Conservation (phyloP, 2,113 vertebrate species). For the Acanthisitta chloris region DNA sequence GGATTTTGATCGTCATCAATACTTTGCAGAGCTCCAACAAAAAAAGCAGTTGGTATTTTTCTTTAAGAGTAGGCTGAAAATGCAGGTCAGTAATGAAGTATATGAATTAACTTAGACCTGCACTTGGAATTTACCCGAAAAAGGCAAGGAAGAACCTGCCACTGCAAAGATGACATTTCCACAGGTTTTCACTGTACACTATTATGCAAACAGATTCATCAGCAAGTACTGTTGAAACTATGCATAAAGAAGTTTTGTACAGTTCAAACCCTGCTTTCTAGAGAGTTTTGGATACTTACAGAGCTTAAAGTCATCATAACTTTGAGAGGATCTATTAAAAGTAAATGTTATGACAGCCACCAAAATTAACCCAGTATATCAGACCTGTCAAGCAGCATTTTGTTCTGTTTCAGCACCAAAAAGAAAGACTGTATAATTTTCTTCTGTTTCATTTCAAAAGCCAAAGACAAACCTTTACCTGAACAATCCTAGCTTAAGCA, state of each 20-base stretch:
- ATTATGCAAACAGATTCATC: neutral
- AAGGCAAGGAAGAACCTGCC: neutral
- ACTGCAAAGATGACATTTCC: neutral
- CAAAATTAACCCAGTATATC: slow-evolving; percentile 11
- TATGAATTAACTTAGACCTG: neutral
- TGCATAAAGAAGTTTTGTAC: neutral
- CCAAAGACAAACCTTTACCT: neutral
- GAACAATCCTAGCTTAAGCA: neutral
- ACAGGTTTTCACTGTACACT: neutral
- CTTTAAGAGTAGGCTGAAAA: neutral
- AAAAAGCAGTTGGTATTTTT: neutral
- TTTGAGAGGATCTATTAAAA: neutral
- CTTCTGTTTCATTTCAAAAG: neutral
- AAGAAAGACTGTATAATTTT: neutral
- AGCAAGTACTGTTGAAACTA: neutral
- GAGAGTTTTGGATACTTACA: neutral
- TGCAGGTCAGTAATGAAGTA: neutral
- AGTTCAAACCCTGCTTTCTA: neutral
- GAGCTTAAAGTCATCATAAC: neutral
- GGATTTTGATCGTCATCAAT: neutral
- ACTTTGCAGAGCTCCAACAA: neutral
- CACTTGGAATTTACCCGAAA: neutral
- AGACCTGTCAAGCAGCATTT: neutral
- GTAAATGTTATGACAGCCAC: neutral
- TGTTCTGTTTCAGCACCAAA: neutral